A percentile compares a stretch with the other conserved stretches of the same genome.
These are phyloP conservation scores for Oscheius sp. DNA, from an alignment of 2,888 invertebrate genomes.

Conservation along the genomic window DNA sequence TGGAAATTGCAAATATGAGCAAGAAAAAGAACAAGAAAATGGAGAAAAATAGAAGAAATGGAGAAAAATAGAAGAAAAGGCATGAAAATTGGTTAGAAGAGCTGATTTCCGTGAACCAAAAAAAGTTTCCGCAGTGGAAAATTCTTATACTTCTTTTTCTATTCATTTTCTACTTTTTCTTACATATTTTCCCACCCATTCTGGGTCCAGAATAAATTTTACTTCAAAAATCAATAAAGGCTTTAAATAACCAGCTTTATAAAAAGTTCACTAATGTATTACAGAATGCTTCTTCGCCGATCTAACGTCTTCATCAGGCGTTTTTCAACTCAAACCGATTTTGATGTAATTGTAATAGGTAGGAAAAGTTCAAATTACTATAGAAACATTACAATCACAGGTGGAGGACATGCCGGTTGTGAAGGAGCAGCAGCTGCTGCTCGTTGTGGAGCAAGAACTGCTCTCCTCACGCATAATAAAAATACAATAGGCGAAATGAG, in stretches of 20 bases:
- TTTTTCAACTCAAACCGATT: conserved; percentile 15
- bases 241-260: too few species aligned
- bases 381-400: conserved; percentile 73
- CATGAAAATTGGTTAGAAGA: neutral
- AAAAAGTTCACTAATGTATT: too few species aligned
- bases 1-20: neutral
- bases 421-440: conserved; percentile 88
- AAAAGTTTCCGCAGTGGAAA: neutral
- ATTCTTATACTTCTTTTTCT: too few species aligned
- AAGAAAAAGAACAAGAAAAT: neutral
- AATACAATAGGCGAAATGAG: conserved; percentile 88
- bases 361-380: too few species aligned
- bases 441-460: conserved; percentile 83
- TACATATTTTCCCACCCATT: too few species aligned
- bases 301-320: neutral
- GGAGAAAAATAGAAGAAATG: neutral
- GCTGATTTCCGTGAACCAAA: neutral
- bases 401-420: conserved; percentile 91
- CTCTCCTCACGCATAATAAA: conserved; percentile 86
- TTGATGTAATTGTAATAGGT: conserved; percentile 80
- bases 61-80: neutral
- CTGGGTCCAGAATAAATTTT: too few species aligned
- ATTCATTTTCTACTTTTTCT: too few species aligned
- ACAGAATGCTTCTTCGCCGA: too few species aligned
- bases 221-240: too few species aligned